Base-by-base conservation (phyloP, 2,113 vertebrate genomes). In the Pelvicachromis taeniatus region DNA sequence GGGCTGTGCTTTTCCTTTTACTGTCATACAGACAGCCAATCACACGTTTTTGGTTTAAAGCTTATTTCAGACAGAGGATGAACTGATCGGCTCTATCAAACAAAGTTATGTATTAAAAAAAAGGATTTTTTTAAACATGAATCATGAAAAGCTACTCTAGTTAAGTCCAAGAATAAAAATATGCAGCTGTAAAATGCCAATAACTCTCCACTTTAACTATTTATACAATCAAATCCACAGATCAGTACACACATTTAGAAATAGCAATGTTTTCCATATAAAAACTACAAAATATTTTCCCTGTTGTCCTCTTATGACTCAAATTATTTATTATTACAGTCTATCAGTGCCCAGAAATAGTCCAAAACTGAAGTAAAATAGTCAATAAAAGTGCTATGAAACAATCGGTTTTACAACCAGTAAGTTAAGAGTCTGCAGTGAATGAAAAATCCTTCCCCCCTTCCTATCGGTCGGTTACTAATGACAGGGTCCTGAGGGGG, bases 401-500 rank as follows among this genome's bases (percentile, higher is more conserved):
- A 68, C 21, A 23, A 70, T 82, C 2, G 6, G 17, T 81, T 78
- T 80, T 55, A 31, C 59, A 70, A 40, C 52, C 52, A 82, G 63
- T 59, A 81, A 80, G 83, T 88, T 80, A 65, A 65, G 12, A 87
- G 42, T 80, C 81, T 91, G 84, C 82, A 80, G 38, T 63, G 65
- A 88, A 87, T 77, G 19, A 82, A 78, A 85, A 38, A 14, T 19
- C 23, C 26, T 8, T 52, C 73, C 84, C 58, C 82, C 82, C 68
- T 80, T 77, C 89, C 89, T 93, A 93, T 95, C 88, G 87, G 88
- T n/a, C 70, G 79, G 88, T 82, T 80, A 61, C 83, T 95, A 96
- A 96, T 96, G 91, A 96, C 86, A 96, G 95, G 93, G 63, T 56
- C 63, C 58, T 93, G 92, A 95, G 93, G 94, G 84, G 88, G 90